A percentile compares a stretch with the other conserved stretches of the same genome.
phyloP scores from a whole-genome alignment of 2,113 vertebrate genomes.

The Cheirogaleus medius region DNA sequence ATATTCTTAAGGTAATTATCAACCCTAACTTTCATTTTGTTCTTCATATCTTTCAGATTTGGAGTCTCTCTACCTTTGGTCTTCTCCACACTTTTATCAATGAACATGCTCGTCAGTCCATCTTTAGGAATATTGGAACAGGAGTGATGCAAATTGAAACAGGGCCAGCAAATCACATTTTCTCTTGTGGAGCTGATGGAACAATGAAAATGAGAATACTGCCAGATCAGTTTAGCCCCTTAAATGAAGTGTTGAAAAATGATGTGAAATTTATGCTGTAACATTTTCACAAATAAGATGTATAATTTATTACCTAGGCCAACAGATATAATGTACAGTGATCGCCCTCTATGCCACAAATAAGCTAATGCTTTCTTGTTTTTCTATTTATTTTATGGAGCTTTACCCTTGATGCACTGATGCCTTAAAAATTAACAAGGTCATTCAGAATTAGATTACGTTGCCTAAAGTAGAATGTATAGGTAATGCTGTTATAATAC shows the following conservation, averaged over 20 bases:
- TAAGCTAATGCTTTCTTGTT: constrained; percentile 62
- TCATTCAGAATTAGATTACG: constrained; percentile 80
- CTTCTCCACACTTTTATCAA: constrained; percentile 93
- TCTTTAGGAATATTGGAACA: constrained; percentile 98
- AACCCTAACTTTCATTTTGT: constrained; percentile 36
- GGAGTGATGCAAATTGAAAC: constrained; percentile 99
- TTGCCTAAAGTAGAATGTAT: constrained; percentile 81
- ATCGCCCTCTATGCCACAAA: constrained; percentile 76
- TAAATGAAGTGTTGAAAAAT: constrained; percentile 89
- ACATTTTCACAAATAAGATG: constrained; percentile 59
- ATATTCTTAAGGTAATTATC: not conserved
- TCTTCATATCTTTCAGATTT: constrained; percentile 87
- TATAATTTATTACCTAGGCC: constrained; percentile 72
- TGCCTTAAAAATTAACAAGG: constrained; percentile 88
- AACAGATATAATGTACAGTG: constrained; percentile 75
- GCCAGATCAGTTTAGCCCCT: constrained; percentile 90
- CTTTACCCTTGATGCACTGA: constrained; percentile 85
- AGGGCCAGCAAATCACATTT: constrained; percentile 94
- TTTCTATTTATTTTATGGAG: constrained; percentile 79
- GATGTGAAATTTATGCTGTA: constrained; percentile 94
- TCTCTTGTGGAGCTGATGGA: constrained; percentile 98
- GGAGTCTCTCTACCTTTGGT: constrained; percentile 90
- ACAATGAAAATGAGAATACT: constrained; percentile 98
- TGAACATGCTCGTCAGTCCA: constrained; percentile 96
- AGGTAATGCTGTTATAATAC: constrained; percentile 66